Base-by-base conservation (phyloP, 1,140 invertebrate genomes). In the Myzus persicae region DNA sequence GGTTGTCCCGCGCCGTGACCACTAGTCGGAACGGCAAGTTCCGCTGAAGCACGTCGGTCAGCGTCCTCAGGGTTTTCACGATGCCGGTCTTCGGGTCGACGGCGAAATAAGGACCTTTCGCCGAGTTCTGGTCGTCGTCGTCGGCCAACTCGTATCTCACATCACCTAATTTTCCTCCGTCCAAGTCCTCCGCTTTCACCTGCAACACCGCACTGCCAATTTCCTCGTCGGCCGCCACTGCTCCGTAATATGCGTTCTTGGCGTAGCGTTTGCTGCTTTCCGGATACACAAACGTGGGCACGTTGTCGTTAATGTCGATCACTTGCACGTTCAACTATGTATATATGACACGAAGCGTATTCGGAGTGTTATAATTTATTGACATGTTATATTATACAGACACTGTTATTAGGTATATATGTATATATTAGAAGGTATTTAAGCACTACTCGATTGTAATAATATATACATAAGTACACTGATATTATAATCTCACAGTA, bases 301-400 rank as follows among this genome's bases (percentile, higher is more conserved):
- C 96, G 94, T 99, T 98, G 94, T 99, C 98, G 94, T 99, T 99
- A 2, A 98, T 96, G 95, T 99, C 98, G 0, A 97, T 95, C 0
- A 99, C 97, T 94, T 97, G 97, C 9, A 99, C 96, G 94, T 97
- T 97, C 0, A 99, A 96, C 94, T 97, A 94, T 38, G 3, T 18
- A 18, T 24, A 42, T 11, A 11, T 31, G 22, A 24, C 38, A 40
- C 40, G 26, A 11, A 14, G 40, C 22, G 40, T 40, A 26, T 84
- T 26, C 9, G 42, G 3, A 42, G 46, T 48, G 42, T 40, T 42
- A 26, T 84, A 14, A 8, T 42, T 38, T 31, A 84, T 84, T 85
- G 26, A 31, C 36, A 36, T 82, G 1, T 20, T 38, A 38, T 51
- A 81, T 20, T 81, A n/a, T 67, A 67, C 26, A 67, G 22, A n/a